Base-by-base conservation (phyloP, 2,113 vertebrate species). In the Ginglymostoma cirratum region DNA sequence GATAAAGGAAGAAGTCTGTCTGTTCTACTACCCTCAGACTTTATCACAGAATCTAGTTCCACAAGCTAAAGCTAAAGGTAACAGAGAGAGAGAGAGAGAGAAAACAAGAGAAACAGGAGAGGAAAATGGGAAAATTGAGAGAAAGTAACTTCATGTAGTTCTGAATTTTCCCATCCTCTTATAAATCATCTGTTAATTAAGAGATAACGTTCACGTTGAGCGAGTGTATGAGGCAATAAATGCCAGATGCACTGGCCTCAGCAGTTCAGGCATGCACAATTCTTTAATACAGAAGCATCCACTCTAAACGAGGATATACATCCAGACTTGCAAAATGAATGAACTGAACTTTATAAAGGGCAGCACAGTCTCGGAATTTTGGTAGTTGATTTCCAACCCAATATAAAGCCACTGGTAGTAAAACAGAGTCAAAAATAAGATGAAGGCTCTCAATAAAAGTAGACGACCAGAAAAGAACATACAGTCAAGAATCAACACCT, bases 131-230 rank as follows among this genome's bases (percentile, higher is more conserved):
- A 5, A 72, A 27, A 72, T 14, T 55, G 21, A 89, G 86, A 55
- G 48, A 89, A 89, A 55, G 86, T 24, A 52, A 89, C 30, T 55
- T 89, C 30, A 52, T 27, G 52, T 15, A 24, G 3, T 45, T 30
- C 86, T 83, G 80, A 83, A 83, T 42, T 38, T 45, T 83, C 38
- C 27, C 86, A 30, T 30, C 45, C 86, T 89, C 24, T 89, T 52
- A 89, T 89, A 89, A 89, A 89, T 89, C 86, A 89, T 52, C 55
- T 89, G 48, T 89, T 89, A 89, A 89, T 89, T 89, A 89, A 48
- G 86, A 89, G 86, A 89, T 89, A 89, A 89, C 86, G 24, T 30
- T 52, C 86, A 45, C 30, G 86, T 89, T 89, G 45, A 89, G 86
- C 27, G 86, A 89, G 8, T 55, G 23, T 30, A 30, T 30, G 86